Conservation (phyloP, 1,140 invertebrate genomes). For the Bemisia tabaci region DNA sequence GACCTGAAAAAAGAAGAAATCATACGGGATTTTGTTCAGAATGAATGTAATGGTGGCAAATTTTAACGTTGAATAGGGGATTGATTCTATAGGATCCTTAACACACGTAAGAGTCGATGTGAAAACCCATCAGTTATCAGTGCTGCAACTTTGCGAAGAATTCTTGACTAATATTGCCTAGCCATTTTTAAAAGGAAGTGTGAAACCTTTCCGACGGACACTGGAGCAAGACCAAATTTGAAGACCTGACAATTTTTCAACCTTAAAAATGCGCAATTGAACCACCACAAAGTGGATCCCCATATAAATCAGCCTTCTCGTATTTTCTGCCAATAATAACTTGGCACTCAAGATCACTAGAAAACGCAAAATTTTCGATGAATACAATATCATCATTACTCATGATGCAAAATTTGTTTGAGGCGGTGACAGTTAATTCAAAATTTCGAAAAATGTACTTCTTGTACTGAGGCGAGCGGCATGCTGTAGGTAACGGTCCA, state of each 20-base stretch:
- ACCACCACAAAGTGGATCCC: constrained; percentile 2
- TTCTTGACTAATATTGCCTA: no score
- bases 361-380: constrained; percentile 7
- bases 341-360: neutral
- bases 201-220: no score
- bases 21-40: no score
- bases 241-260: constrained; percentile 1
- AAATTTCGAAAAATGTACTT: neutral
- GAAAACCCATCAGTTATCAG: no score
- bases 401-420: constrained; percentile 5
- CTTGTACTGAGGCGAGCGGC: constrained; percentile 3
- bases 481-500: neutral
- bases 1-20: no score
- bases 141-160: no score
- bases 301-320: neutral
- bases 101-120: no score
- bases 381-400: neutral
- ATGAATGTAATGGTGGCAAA: no score
- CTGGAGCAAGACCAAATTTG: constrained; percentile 3
- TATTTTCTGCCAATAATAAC: constrained; percentile 5
- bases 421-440: neutral
- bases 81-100: no score
- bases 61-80: no score
- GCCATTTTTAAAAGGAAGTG: no score
- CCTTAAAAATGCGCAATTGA: constrained; percentile 8